Evolutionary conservation across 2,888 invertebrate genomes (phyloP).

Genomic region (Plebejus anna): DNA sequence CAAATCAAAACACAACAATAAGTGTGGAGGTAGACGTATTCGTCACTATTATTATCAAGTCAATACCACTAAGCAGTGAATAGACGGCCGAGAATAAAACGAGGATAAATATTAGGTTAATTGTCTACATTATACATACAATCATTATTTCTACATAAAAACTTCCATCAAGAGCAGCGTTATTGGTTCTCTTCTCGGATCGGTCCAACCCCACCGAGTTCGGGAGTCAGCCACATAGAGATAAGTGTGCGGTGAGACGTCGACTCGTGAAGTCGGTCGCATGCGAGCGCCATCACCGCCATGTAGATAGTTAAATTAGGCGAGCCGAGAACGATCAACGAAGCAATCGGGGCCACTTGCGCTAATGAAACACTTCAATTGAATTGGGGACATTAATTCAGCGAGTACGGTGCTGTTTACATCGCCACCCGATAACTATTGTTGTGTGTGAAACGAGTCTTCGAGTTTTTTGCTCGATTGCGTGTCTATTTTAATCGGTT

Average conservation of each 20-base stretch:
- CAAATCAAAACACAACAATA: background rate
- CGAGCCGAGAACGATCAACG: conserved; percentile 59
- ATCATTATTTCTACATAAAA: conserved; percentile 19
- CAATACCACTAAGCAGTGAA: background rate
- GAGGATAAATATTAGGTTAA: conserved; percentile 22
- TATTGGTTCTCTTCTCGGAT: conserved; percentile 6
- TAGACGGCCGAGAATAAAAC: conserved; percentile 18
- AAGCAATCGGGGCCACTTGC: conserved; percentile 79
- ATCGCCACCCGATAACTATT: conserved; percentile 52
- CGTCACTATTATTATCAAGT: background rate
- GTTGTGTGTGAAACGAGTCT: conserved; percentile 38
- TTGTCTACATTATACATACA: background rate
- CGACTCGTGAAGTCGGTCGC: conserved; percentile 31
- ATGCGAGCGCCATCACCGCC: conserved; percentile 46
- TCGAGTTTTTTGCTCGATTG: conserved; percentile 7
- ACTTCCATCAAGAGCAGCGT: conserved; percentile 5
- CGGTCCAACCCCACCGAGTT: background rate
- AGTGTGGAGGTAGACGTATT: background rate
- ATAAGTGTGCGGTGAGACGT: conserved; percentile 21
- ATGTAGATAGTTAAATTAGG: conserved; percentile 47
- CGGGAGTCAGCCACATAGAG: background rate
- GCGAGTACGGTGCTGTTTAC: conserved; percentile 61
- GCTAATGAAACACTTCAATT: conserved; percentile 79
- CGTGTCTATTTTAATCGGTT: conserved; percentile 25
- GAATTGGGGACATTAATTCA: conserved; percentile 78